A percentile compares a stretch with the other conserved stretches of the same genome.
These are phyloP conservation scores for Macrotis lagotis DNA, from an alignment of 2,113 vertebrate genomes.

Conservation along the genomic window DNA sequence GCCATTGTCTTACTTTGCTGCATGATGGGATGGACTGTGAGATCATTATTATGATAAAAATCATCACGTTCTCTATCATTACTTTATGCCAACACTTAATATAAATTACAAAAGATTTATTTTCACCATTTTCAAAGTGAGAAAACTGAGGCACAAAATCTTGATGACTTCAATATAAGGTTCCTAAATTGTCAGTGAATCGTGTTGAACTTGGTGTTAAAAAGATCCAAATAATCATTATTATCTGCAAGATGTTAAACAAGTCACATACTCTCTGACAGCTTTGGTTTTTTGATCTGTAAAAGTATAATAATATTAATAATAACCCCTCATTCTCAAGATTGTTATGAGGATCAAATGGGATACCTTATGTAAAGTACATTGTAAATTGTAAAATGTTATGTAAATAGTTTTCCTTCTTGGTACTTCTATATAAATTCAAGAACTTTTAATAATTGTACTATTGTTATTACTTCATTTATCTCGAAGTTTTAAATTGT, in stretches of 20 bases:
- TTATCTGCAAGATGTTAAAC: background rate
- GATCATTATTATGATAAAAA: background rate
- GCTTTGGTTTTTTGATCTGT: background rate
- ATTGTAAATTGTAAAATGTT: background rate
- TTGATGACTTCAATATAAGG: background rate
- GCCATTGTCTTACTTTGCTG: background rate
- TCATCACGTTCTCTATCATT: background rate
- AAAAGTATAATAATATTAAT: background rate
- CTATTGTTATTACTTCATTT: background rate
- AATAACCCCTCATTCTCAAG: background rate
- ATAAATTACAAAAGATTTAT: background rate
- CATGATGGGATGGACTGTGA: background rate
- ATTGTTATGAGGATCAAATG: background rate
- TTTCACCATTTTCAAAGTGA: background rate
- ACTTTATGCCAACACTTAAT: background rate
- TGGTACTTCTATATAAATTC: background rate
- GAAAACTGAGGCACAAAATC: background rate
- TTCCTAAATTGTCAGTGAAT: background rate
- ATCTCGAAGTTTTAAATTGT: background rate
- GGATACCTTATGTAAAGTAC: background rate
- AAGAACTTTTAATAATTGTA: background rate
- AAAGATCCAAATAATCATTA: background rate
- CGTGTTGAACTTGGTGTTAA: background rate
- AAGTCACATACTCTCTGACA: background rate
- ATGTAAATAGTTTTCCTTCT: background rate